Percentiles rank a stretch among this genome's conserved stretches.
Conservation (phyloP, 2,797 vertebrate genomes). For the Gadopsis bispinosus region DNA sequence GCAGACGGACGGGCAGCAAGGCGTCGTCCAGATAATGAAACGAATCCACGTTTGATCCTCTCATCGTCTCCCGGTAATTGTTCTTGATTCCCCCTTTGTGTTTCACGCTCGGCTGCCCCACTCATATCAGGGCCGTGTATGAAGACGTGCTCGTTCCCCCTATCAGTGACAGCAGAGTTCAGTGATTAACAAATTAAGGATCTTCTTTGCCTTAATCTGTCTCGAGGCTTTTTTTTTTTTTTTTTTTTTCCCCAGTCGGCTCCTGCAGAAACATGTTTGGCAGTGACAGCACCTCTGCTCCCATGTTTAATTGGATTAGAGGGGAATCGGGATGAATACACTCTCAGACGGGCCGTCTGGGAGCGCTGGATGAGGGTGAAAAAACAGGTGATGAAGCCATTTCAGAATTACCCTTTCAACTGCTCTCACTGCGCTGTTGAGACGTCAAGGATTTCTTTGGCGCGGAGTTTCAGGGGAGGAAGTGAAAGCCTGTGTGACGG, state of each 20-base stretch:
- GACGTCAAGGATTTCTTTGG: constrained; percentile 61
- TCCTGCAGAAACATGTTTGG: constrained; percentile 76
- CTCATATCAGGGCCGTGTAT: constrained; percentile 60
- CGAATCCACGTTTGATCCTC: constrained; percentile 72
- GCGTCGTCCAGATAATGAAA: constrained; percentile 73
- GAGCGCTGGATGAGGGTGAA: constrained; percentile 18
- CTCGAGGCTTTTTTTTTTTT: constrained; percentile 66
- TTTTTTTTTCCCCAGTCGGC: constrained; percentile 32
- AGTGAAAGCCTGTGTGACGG: constrained; percentile 47
- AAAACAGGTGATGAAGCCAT: constrained; percentile 77
- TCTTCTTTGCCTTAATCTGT: constrained; percentile 80
- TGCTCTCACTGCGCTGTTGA: constrained; percentile 38
- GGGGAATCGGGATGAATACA: constrained; percentile 73
- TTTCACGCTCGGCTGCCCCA: constrained; percentile 74
- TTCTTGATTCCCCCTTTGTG: constrained; percentile 81
- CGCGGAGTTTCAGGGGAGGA: constrained; percentile 54
- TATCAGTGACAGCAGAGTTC: constrained; percentile 74
- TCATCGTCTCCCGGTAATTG: constrained; percentile 71
- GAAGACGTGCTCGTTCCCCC: constrained; percentile 67
- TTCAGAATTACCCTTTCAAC: constrained; percentile 64
- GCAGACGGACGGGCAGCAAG: constrained; percentile 52
- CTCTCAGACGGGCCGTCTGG: constrained; percentile 33
- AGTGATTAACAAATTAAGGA: constrained; percentile 83
- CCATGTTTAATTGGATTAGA: constrained; percentile 83
- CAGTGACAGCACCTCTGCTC: constrained; percentile 77